Percentiles rank a stretch among this genome's conserved stretches.
phyloP scores from a whole-genome alignment of 2,797 vertebrate species.

The Rhynchotus rufescens region DNA sequence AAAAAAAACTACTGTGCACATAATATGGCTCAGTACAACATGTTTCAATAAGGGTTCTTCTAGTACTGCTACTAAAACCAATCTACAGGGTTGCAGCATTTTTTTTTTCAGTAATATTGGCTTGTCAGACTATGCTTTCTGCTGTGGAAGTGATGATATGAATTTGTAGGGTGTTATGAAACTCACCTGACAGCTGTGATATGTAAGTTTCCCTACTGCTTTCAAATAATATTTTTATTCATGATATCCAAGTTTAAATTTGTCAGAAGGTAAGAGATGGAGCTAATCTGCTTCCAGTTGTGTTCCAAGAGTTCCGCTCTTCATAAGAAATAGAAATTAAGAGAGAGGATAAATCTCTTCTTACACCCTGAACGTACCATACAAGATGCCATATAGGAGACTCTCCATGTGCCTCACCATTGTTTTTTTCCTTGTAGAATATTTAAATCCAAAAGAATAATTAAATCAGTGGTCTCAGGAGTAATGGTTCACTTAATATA shows the following conservation, averaged over 20 bases:
- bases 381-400: not conserved
- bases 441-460: not conserved
- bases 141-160: not conserved
- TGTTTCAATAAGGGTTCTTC: not conserved
- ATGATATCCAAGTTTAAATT: too few species aligned
- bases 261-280: not conserved
- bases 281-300: not conserved
- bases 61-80: not conserved
- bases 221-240: too few species aligned
- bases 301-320: not conserved
- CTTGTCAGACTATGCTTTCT: not conserved
- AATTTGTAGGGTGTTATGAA: too few species aligned
- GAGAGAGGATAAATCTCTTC: not conserved
- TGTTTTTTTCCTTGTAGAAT: not conserved
- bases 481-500: not conserved
- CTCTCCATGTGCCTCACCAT: not conserved
- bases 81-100: not conserved
- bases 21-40: not conserved
- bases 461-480: not conserved
- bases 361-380: too few species aligned
- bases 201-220: too few species aligned
- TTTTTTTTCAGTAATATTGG: not conserved
- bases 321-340: not conserved
- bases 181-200: too few species aligned
- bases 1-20: not conserved